phyloP scores from a whole-genome alignment of 2,888 invertebrate genomes.

The Plusia festucae region DNA sequence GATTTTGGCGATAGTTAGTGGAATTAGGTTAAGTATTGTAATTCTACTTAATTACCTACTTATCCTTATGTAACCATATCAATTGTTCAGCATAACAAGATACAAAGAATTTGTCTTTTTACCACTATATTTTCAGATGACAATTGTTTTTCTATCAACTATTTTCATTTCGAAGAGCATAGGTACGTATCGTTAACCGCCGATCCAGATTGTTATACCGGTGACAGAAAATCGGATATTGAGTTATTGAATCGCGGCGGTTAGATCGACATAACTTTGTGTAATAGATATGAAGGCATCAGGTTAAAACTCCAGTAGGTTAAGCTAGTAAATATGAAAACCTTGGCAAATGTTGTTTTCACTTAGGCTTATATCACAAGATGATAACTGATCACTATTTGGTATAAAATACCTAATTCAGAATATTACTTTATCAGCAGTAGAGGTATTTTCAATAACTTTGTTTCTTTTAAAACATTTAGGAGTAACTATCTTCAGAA shows the following conservation, averaged over 20 bases:
- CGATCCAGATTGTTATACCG: not conserved
- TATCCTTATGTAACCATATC: not conserved
- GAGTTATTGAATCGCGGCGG: not conserved
- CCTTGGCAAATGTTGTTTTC: not conserved
- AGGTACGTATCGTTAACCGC: not conserved
- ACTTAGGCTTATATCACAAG: no score
- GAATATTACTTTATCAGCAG: no score
- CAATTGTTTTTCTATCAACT: not conserved
- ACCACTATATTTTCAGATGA: not conserved
- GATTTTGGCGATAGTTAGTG: not conserved
- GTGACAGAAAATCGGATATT: not conserved
- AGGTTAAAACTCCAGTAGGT: not conserved
- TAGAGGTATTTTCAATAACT: no score
- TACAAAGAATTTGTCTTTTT: no score
- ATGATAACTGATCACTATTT: no score
- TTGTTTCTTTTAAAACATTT: no score
- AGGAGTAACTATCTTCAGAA: no score
- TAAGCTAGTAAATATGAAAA: not conserved
- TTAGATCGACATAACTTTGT: not conserved
- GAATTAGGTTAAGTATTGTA: not conserved
- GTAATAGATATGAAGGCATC: not conserved
- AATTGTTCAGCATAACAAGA: not conserved
- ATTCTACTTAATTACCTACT: not conserved
- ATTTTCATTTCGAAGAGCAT: not conserved
- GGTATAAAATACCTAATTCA: no score